Conservation (phyloP, 2,888 invertebrate species). For the Cosmorhoe ocellata region DNA sequence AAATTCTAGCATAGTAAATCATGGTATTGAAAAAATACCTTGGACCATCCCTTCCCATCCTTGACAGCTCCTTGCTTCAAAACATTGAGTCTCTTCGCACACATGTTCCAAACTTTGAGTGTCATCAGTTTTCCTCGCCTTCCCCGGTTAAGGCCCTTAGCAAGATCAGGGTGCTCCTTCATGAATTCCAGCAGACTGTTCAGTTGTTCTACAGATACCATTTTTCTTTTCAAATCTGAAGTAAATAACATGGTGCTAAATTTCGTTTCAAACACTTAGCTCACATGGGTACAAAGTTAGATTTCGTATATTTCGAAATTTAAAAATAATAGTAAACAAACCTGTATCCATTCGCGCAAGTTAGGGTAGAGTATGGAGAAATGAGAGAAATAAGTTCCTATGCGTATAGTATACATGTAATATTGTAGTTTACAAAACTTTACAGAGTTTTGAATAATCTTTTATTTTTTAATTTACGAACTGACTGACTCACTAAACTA, state of each 20-base stretch:
- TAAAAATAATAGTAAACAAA: not conserved
- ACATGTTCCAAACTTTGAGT: constrained; percentile 55
- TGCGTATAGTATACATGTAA: too few species aligned
- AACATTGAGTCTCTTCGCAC: constrained; percentile 54
- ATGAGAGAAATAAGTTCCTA: too few species aligned
- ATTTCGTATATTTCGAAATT: too few species aligned
- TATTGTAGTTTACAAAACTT: too few species aligned
- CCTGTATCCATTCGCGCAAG: constrained; percentile 5
- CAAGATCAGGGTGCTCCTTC: constrained; percentile 53
- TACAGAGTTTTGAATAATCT: too few species aligned
- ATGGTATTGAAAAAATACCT: constrained; percentile 37
- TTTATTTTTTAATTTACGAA: too few species aligned
- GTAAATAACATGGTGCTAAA: too few species aligned
- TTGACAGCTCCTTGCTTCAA: constrained; percentile 50
- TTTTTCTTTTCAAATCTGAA: constrained; percentile 40
- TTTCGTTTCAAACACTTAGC: too few species aligned
- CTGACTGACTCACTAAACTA: too few species aligned
- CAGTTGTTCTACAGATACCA: constrained; percentile 54
- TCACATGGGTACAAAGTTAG: too few species aligned
- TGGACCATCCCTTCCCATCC: constrained; percentile 66
- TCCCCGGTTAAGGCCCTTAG: constrained; percentile 52
- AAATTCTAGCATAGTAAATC: too few species aligned
- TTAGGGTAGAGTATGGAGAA: too few species aligned
- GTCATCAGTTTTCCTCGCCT: constrained; percentile 54
- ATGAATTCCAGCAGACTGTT: constrained; percentile 54